Evolutionary conservation across 2,888 invertebrate genomes (phyloP), one percentile per base, ranked within the genome.

Genomic region (Gerris lacustris): DNA sequence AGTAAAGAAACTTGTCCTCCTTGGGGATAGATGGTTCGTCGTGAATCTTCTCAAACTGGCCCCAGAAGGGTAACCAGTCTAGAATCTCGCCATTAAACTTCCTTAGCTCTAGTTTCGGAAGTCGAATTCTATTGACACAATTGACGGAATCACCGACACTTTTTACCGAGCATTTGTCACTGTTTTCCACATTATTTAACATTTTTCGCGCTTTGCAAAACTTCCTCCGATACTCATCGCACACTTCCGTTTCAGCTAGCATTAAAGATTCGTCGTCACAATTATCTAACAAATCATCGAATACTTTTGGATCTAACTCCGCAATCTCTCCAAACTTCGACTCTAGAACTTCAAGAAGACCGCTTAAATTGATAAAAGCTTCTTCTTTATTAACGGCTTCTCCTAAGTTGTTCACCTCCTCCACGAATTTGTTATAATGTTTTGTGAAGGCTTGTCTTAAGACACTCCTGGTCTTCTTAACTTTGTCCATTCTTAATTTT

Each of bases 51-150:
- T 69, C 44, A 66, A 77, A 77, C 44, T 75, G 75, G 5, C 73
- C 72, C 76, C 77, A 78, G 64, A 77, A 77, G 0, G 68, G 67
- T 7, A 77, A 68, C 77, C 77, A 77, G 15, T 76, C 73, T 55
- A 71, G 72, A 6, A 75, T 45, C 62, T 74, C 71, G 5, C 76
- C 77, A 66, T 67, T 70, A 72, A 75, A 78, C 70, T 76, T 76
- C 5, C 69, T 68, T 6, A 77, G 70, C 68, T 78, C 70, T 2
- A 70, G 44, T 17, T 70, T 70, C 18, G 70, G 70, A n/a, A 47
- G 11, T 47, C 11, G 6, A 47, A 47, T 47, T 47, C 11, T 47
- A 47, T 11, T 47, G 11, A 47, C 47, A 6, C 11, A 7, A 11
- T 11, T 47, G n/a, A n/a, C n/a, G n/a, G n/a, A n/a, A 7, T 11